A percentile compares a stretch with the other conserved stretches of the same genome.
Evolutionary conservation across 2,113 vertebrate genomes (phyloP).

Genomic region (Tenebrosternarchus preto): DNA sequence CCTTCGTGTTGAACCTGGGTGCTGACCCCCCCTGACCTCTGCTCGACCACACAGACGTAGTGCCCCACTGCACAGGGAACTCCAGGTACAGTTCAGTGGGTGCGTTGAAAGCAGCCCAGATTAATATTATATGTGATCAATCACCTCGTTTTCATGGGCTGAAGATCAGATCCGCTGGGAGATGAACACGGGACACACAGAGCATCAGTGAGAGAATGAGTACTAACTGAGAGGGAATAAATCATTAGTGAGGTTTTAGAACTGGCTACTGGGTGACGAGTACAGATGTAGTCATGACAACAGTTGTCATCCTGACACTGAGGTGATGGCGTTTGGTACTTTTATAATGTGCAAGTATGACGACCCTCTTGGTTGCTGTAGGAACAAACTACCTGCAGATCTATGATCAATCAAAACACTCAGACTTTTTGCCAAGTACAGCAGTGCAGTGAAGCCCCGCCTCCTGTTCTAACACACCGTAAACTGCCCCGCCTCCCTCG

Average conservation of each 20-base stretch:
- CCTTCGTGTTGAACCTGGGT: background rate
- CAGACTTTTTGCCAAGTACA: background rate
- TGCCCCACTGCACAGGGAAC: background rate
- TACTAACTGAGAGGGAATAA: background rate
- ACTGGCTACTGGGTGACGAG: too few species aligned
- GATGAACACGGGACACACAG: background rate
- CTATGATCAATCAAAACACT: too few species aligned
- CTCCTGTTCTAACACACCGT: background rate
- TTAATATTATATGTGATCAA: slow-evolving; percentile 7
- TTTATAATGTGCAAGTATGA: too few species aligned
- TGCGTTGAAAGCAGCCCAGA: background rate
- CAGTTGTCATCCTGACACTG: too few species aligned
- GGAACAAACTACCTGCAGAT: too few species aligned
- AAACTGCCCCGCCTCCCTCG: too few species aligned
- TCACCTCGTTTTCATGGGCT: background rate
- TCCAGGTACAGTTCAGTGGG: background rate
- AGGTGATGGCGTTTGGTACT: too few species aligned
- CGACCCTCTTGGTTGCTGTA: too few species aligned
- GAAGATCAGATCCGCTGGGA: background rate
- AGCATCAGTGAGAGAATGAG: background rate
- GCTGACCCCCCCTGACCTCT: slow-evolving; percentile 1
- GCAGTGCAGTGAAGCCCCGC: background rate
- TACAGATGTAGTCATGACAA: too few species aligned
- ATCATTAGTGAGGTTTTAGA: background rate
- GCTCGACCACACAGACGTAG: background rate